phyloP scores from a whole-genome alignment of 2,113 vertebrate species.

The Platichthys stellatus region DNA sequence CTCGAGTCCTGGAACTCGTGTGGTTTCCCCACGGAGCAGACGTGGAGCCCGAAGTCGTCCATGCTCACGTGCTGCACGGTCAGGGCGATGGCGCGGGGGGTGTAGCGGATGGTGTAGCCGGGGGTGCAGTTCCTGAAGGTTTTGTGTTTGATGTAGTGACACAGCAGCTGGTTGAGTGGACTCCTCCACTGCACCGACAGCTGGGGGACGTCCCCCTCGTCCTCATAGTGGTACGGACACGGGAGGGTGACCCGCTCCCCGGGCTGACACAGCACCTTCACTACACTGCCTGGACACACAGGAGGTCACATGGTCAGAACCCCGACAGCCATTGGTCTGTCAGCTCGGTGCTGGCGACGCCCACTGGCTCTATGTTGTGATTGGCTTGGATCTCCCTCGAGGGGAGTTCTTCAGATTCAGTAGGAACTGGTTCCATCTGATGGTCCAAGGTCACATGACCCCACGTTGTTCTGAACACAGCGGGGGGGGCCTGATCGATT shows the following conservation, averaged over 20 bases:
- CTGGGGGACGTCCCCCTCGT: conserved; percentile 52
- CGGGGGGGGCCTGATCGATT: no score
- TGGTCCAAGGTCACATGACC: no score
- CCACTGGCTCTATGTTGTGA: no score
- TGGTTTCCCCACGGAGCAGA: conserved; percentile 80
- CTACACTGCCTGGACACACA: conserved; percentile 53
- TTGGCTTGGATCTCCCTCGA: no score
- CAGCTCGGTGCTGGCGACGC: no score
- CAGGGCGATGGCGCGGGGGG: conserved; percentile 70
- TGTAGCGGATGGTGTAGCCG: conserved; percentile 75
- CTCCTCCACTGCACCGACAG: conserved; percentile 82
- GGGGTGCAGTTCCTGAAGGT: conserved; percentile 76
- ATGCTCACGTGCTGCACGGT: conserved; percentile 50
- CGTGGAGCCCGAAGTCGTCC: conserved; percentile 73
- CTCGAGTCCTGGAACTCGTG: conserved; percentile 76
- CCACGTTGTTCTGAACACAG: no score
- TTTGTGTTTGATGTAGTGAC: conserved; percentile 84
- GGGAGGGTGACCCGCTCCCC: conserved; percentile 51
- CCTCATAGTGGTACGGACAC: conserved; percentile 76
- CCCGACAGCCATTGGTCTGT: no score
- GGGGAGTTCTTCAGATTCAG: no score
- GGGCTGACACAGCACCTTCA: conserved; percentile 51
- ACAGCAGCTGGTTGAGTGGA: conserved; percentile 74
- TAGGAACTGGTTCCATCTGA: no score
- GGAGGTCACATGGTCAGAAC: not conserved